Evolutionary conservation across 2,888 invertebrate genomes (phyloP).

Genomic region (Palloptera scutellata): DNA sequence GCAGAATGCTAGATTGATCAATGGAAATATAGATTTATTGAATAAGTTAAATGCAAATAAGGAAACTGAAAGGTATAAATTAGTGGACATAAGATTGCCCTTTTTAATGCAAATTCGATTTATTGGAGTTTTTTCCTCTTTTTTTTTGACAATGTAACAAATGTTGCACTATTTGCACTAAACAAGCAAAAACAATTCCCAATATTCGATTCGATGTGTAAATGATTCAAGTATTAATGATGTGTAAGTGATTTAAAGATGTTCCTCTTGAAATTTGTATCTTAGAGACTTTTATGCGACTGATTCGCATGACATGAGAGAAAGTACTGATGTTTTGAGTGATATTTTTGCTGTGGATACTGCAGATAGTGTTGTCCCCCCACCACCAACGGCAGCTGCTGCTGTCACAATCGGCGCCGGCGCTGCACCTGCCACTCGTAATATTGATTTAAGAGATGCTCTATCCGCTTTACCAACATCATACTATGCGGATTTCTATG

Average conservation of each 20-base stretch:
- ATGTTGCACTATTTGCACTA: no score
- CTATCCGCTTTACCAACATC: slow-evolving; percentile 26
- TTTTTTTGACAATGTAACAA: no score
- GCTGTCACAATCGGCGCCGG: no score
- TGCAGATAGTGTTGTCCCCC: no score
- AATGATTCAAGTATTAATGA: no score
- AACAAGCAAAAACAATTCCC: no score
- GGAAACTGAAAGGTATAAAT: background rate
- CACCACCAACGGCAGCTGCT: no score
- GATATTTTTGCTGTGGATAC: slow-evolving; percentile 2
- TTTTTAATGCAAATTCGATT: no score
- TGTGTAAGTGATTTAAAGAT: no score
- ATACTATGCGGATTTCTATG: slow-evolving; percentile 51
- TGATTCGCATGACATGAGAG: background rate
- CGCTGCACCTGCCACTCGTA: no score
- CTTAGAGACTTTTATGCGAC: slow-evolving; percentile 8
- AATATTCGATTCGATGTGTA: no score
- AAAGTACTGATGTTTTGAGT: background rate
- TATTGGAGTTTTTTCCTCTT: no score
- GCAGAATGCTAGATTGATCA: background rate
- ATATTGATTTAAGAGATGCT: background rate
- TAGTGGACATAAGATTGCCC: background rate
- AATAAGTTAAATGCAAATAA: background rate
- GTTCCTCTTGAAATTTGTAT: background rate
- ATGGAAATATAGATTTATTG: background rate